phyloP scores from a whole-genome alignment of 2,888 invertebrate species.

The Argynnis bischoffii region DNA sequence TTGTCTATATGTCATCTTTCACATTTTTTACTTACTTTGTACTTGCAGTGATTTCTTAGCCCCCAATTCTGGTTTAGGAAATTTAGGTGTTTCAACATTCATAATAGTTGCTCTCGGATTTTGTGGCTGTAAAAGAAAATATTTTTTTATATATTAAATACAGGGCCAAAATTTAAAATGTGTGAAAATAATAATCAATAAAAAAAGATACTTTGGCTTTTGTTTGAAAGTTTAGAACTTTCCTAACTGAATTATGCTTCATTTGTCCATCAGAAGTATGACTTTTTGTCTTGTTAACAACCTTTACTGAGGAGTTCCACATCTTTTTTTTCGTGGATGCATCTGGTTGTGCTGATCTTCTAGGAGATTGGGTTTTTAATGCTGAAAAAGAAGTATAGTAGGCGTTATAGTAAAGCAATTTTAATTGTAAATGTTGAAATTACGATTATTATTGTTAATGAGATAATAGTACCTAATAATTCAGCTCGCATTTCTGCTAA shows the following conservation, averaged over 20 bases:
- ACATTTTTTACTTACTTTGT: slow-evolving; percentile 50
- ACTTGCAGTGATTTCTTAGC: slow-evolving; percentile 56
- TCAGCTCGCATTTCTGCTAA: slow-evolving; percentile 63
- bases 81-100: slow-evolving; percentile 56
- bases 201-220: slow-evolving; percentile 49
- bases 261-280: slow-evolving; percentile 58
- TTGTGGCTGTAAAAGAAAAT: slow-evolving; percentile 49
- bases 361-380: slow-evolving; percentile 51
- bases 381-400: slow-evolving; percentile 49
- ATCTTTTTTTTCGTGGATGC: slow-evolving; percentile 55
- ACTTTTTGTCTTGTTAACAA: slow-evolving; percentile 59
- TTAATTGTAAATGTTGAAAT: neutral
- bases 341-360: slow-evolving; percentile 42
- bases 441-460: neutral
- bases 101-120: slow-evolving; percentile 51
- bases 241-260: slow-evolving; percentile 61
- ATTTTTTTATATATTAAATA: neutral
- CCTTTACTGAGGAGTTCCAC: slow-evolving; percentile 74
- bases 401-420: neutral
- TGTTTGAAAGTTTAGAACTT: slow-evolving; percentile 67
- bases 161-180: neutral
- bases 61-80: slow-evolving; percentile 58
- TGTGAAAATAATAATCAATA: neutral
- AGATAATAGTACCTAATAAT: slow-evolving; percentile 49
- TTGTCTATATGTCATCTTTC: too few species aligned